Evolutionary conservation across 2,888 invertebrate species (phyloP).

Genomic region (Diaprepes abbreviatus): DNA sequence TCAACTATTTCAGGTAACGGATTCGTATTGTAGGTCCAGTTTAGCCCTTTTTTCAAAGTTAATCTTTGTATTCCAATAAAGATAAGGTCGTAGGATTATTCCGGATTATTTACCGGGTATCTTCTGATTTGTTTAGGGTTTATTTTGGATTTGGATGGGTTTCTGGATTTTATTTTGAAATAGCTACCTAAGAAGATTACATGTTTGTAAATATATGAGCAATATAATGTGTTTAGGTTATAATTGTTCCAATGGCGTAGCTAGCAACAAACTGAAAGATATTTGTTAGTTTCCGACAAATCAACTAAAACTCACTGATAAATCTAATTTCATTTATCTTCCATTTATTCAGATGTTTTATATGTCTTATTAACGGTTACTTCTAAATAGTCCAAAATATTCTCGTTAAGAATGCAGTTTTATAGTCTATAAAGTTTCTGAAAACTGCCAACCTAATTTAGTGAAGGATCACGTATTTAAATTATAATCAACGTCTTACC

Average conservation of each 20-base stretch:
- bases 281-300: too few relatives aligned
- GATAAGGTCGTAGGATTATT: constrained; percentile 6
- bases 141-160: not conserved
- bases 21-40: constrained; percentile 6
- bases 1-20: constrained; percentile 14
- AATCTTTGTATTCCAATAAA: constrained; percentile 21
- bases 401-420: too few relatives aligned
- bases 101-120: constrained; percentile 15
- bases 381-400: too few relatives aligned
- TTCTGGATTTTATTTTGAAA: constrained; percentile 9
- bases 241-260: not conserved
- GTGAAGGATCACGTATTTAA: too few relatives aligned
- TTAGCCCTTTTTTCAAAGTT: constrained; percentile 15
- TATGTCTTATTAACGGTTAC: too few relatives aligned
- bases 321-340: too few relatives aligned
- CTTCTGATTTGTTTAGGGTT: constrained; percentile 19
- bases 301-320: too few relatives aligned
- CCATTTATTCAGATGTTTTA: too few relatives aligned
- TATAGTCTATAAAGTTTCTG: too few relatives aligned
- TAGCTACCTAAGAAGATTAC: not conserved
- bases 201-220: not conserved
- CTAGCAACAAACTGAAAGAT: too few relatives aligned
- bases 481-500: too few relatives aligned
- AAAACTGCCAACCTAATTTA: too few relatives aligned
- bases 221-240: not conserved